Evolutionary conservation across 2,888 invertebrate genomes (phyloP), one percentile per base, ranked within the genome.

Genomic region (Drosophila fulvimacula): DNA sequence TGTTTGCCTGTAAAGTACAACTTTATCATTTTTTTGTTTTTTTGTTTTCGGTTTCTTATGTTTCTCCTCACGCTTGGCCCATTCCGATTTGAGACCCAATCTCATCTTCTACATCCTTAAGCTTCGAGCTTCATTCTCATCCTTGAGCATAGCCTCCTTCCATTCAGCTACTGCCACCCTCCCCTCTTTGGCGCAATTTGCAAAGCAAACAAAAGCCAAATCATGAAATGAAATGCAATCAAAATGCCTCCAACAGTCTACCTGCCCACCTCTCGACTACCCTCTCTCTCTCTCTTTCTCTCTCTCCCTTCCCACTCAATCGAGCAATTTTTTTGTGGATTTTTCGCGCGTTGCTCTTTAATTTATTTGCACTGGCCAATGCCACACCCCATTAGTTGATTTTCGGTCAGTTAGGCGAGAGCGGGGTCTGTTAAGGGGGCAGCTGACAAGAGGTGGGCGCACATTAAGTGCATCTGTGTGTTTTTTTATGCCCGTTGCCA

Each of bases 331-430:
- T 66, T 76, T 76, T 30, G 71, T 64, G 73, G 69, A 69, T 60
- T 63, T 81, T 81, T 79, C 79, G 87, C 82, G 74, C 73, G 36
- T 38, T 81, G 72, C 73, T 87, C 83, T 87, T 83, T 83, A 83
- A 83, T 83, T 83, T 83, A 83, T 88, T 83, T 83, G 81, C 85
- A 82, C 77, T 88, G 88, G 63, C 84, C 81, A 85, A 65, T 72
- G 88, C 83, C 83, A 83, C 83, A 83, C 83, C 83, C 88, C 85
- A 88, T 83, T 86, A 81, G 81, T 58, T 65, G 69, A 57, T 46
- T 67, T 55, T 41, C 30, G 59, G 24, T 42, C 36, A 51, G 63
- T 19, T 11, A 5, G 39, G 21, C 13, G 17, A 1, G 10, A 15
- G 4, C n/a, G 24, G n/a, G 1, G 4, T n/a, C 1, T 19, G 21